phyloP scores from a whole-genome alignment of 2,888 invertebrate species.

The Flabesymbios commensalis region DNA sequence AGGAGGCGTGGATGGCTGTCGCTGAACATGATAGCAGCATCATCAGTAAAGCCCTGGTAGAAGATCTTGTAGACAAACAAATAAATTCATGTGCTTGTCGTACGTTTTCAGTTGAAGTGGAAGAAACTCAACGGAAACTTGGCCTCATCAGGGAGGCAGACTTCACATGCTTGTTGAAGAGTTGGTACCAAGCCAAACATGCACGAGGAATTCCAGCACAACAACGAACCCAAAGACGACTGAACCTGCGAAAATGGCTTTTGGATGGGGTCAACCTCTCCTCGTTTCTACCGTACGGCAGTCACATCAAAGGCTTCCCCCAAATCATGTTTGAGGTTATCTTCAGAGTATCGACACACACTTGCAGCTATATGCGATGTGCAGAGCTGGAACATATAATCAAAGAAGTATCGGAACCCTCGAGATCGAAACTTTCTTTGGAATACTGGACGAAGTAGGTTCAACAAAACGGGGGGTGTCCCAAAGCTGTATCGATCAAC shows the following conservation, averaged over 20 bases:
- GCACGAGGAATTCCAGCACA: conserved; percentile 15
- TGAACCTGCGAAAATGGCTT: conserved; percentile 1
- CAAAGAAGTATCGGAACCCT: background rate
- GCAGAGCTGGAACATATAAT: background rate
- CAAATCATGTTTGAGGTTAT: background rate
- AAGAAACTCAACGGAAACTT: background rate
- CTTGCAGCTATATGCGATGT: background rate
- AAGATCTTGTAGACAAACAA: conserved; percentile 1
- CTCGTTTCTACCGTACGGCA: conserved; percentile 18
- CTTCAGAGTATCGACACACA: background rate
- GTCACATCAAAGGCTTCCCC: conserved; percentile 9
- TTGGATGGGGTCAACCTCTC: conserved; percentile 1
- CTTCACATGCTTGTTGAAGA: conserved; percentile 9
- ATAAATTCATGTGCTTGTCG: background rate
- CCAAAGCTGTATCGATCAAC: background rate
- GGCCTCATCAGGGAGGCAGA: conserved; percentile 13
- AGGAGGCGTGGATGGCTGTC: conserved; percentile 1
- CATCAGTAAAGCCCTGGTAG: background rate
- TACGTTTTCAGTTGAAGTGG: background rate
- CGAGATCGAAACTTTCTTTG: background rate
- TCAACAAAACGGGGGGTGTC: background rate
- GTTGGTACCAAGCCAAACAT: conserved; percentile 25
- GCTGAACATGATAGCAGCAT: background rate
- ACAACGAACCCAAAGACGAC: conserved; percentile 4
- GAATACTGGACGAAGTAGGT: background rate